phyloP scores from a whole-genome alignment of 2,888 invertebrate genomes.

The Scaptomyza polygonia region DNA sequence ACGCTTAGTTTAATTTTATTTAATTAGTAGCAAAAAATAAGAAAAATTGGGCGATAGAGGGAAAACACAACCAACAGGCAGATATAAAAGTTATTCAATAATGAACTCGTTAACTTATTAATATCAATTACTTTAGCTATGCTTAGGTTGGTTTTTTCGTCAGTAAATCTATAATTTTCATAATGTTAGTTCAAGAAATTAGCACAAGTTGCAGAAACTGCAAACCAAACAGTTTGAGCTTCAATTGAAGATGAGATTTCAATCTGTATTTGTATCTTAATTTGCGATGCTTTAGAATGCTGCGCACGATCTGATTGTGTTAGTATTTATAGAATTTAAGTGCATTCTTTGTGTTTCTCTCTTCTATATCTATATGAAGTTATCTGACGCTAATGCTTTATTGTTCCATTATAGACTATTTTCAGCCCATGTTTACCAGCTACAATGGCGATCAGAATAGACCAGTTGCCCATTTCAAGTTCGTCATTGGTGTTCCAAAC shows the following conservation, averaged over 20 bases:
- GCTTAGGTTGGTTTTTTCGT: too few species aligned
- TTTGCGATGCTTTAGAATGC: conserved; percentile 19
- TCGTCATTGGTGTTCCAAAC: conserved; percentile 88
- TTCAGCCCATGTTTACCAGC: conserved; percentile 87
- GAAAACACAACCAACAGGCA: too few species aligned
- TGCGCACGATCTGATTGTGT: conserved; percentile 11
- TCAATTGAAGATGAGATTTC: conserved; percentile 9
- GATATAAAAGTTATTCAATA: too few species aligned
- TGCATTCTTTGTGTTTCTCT: conserved; percentile 24
- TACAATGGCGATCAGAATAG: conserved; percentile 87
- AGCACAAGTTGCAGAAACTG: conserved; percentile 4
- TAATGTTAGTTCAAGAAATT: conserved; percentile 7
- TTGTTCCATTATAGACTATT: conserved; percentile 70
- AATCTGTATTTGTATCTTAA: conserved; percentile 2
- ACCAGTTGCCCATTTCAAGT: conserved; percentile 86
- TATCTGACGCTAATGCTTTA: conserved; percentile 27
- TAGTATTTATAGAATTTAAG: conserved; percentile 47
- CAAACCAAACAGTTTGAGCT: background rate
- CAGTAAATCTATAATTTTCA: background rate
- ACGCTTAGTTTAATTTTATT: background rate
- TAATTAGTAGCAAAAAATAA: conserved; percentile 1
- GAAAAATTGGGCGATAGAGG: too few species aligned
- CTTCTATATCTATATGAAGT: conserved; percentile 21
- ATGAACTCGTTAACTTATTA: too few species aligned
- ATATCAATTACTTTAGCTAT: too few species aligned